Base-by-base conservation (phyloP, 2,888 invertebrate genomes). In the Polyploca ridens region DNA sequence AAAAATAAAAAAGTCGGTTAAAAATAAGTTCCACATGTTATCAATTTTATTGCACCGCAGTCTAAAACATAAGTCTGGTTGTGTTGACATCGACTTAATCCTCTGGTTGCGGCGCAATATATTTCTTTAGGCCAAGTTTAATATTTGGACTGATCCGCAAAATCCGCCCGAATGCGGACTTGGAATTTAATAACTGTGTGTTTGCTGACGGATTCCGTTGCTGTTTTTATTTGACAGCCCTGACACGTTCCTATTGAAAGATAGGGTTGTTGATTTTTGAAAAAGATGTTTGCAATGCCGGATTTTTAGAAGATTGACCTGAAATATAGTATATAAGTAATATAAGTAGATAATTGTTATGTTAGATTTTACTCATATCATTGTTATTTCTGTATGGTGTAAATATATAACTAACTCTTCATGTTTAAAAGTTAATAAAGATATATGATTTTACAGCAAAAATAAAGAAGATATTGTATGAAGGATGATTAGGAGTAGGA, bases 71-170 rank as follows among this genome's bases (percentile, higher is more conserved):
- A 54, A 73, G 74, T 67, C 79, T 66, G 78, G 76, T 79, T 76
- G 73, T 84, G 86, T 89, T 87, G 88, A 87, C 86, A 85, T 68
- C 71, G 77, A 68, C 80, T 78, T 89, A 88, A 90, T 90, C 90
- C 87, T 44, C 64, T 74, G 78, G 79, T 79, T 80, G 70, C 79
- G 69, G 69, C 78, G 90, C 88, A 90, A 90, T 92, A 86, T 83
- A 88, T 88, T 86, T 91, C 91, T 90, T 90, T 86, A 76, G 79
- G 70, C 78, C 77, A 79, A 88, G 86, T 90, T 90, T 91, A 90
- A 91, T 91, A 91, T 91, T 91, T 88, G 86, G 87, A 68, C 79
- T 87, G 77, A 83, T 83, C 85, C 81, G 72, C 72, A 72, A 78
- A 78, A 82, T 83, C 81, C 81, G 76, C 71, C 67, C 64, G 69